Base-by-base conservation (phyloP, 2,113 vertebrate species). In the Chelonoidis abingdonii region DNA sequence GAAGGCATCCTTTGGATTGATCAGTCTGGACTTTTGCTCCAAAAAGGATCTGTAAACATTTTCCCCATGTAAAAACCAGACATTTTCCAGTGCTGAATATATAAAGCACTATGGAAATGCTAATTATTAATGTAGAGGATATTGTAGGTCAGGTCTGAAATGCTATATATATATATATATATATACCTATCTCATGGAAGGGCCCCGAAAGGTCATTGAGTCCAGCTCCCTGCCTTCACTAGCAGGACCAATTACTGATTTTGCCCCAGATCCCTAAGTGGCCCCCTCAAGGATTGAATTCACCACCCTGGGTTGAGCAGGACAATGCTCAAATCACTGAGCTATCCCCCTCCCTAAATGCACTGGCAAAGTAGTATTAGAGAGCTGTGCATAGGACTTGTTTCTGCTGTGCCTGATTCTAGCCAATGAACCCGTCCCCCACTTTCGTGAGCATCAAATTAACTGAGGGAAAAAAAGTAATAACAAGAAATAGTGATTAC, bases 391-490 rank as follows among this genome's bases (percentile, higher is more conserved):
- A 38, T 22, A 21, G 38, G 38, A 2, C n/a, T 56, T 57, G 27
- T n/a, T 87, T 69, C 35, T 86, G 0, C 72, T 88, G 5, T 29
- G 14, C 12, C 24, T 84, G n/a, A 2, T 10, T 92, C 91, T 92
- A 84, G 47, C 7, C 5, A 83, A 17, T 1, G 0, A 41, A 85
- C 29, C 4, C 21, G 8, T 1, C 25, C 6, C n/a, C 1, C 0
- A 52, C 14, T 84, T 90, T 90, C 31, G 76, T 44, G 1, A 96
- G 3, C 9, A 91, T 17, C 1, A 84, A 82, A 83, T 89, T 87
- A 24, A 82, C 47, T 38, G 52, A 41, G 10, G 10, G 53, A 47
- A 56, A 1, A 83, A 82, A 3, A 52, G 1, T 11, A 86, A 35
- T 62, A 94, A 76, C 11, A 79, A 35, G 25, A 78, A 2, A 38